Conservation (phyloP, 2,113 vertebrate species). For the Promerops cafer region DNA sequence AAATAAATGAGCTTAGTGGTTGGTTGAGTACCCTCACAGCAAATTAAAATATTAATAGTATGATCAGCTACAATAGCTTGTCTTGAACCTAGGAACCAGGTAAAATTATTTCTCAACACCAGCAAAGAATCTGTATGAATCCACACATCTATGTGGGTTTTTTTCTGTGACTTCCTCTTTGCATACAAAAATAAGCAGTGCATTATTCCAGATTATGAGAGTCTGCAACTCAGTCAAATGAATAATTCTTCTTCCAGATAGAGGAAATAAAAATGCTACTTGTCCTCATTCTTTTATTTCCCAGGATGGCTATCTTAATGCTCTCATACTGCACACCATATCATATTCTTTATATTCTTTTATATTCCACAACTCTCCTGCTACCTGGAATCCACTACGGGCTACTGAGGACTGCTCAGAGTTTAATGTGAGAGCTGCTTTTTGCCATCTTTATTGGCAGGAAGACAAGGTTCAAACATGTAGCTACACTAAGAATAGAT, state of each 20-base stretch:
- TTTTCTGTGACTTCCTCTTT: not conserved
- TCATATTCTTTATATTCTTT: not conserved
- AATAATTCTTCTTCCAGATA: not conserved
- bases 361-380: not conserved
- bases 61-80: not conserved
- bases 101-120: not conserved
- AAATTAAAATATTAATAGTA: not conserved
- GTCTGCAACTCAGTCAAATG: not conserved
- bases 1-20: not conserved
- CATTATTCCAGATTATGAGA: not conserved
- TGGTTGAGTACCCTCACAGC: not conserved
- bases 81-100: not conserved
- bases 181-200: not conserved
- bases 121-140: not conserved
- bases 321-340: not conserved
- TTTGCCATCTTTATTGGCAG: not conserved
- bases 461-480: not conserved
- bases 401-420: not conserved
- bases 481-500: not conserved
- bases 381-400: not conserved
- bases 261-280: not conserved
- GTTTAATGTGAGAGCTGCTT: not conserved
- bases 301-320: not conserved
- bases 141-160: fast-evolving
- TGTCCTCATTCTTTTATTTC: not conserved